Percentiles rank a stretch among this genome's conserved stretches.
phyloP scores from a whole-genome alignment of 2,113 vertebrate genomes.

The Hyperoodon ampullatus region DNA sequence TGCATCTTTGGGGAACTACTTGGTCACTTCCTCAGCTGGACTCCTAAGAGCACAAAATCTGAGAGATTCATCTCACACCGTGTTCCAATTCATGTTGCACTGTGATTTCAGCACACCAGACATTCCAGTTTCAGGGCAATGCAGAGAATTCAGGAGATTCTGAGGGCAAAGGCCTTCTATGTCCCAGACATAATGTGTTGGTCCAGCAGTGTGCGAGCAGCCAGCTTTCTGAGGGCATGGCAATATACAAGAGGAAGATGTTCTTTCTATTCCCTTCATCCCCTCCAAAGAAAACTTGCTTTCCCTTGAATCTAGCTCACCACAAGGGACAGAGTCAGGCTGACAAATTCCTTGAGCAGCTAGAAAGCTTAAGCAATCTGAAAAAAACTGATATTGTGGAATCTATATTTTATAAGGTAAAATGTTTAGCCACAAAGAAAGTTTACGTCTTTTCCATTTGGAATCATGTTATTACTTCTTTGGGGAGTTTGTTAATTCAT shows the following conservation, averaged over 20 bases:
- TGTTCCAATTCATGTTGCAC: not conserved
- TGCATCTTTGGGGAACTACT: not conserved
- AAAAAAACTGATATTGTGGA: not conserved
- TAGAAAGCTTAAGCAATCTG: not conserved
- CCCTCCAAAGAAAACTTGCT: not conserved
- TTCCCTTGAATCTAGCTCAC: not conserved
- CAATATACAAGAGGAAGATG: not conserved
- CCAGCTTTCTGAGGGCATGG: not conserved
- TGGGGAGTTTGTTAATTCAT: not conserved
- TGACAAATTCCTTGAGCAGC: not conserved
- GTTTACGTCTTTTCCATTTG: constrained; percentile 43
- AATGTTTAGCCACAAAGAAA: not conserved
- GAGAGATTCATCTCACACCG: not conserved
- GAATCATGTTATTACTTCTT: constrained; percentile 1
- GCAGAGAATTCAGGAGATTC: not conserved
- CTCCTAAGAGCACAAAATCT: not conserved
- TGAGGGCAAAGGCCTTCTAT: not conserved
- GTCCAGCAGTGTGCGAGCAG: not conserved
- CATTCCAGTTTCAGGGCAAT: not conserved
- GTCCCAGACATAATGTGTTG: rapidly evolving
- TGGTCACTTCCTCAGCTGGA: not conserved
- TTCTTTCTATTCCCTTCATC: not conserved
- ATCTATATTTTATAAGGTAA: constrained; percentile 26
- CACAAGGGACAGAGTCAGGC: not conserved
- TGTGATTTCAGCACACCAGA: not conserved